Conservation (phyloP, 1,140 invertebrate genomes). For the Brachionus rotundiformis region DNA sequence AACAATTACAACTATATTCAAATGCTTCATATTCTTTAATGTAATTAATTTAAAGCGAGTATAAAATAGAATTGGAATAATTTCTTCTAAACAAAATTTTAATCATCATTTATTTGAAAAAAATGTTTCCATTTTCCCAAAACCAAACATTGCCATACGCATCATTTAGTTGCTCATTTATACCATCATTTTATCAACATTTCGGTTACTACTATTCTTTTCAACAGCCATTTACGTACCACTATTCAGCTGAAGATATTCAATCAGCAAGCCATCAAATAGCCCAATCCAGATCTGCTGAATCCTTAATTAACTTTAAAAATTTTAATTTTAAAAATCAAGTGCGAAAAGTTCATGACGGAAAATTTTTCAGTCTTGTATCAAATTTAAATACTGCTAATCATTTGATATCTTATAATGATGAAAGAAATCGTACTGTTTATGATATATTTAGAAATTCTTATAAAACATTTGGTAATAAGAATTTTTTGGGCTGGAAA, state of each 20-base stretch:
- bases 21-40: too few relatives aligned
- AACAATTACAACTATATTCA: too few relatives aligned
- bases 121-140: neutral
- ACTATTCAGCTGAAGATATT: neutral
- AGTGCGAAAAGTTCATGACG: neutral
- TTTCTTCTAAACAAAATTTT: too few relatives aligned
- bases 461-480: neutral
- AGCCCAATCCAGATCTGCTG: neutral
- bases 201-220: neutral
- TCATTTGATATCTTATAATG: neutral
- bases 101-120: too few relatives aligned
- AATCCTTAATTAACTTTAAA: neutral
- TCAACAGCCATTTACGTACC: neutral
- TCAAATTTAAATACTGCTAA: neutral
- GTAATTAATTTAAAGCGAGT: too few relatives aligned
- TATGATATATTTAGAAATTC: neutral
- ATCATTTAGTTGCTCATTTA: neutral
- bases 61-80: too few relatives aligned
- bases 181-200: neutral
- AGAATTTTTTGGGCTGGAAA: neutral
- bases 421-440: constrained; percentile 1
- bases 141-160: neutral
- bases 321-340: neutral
- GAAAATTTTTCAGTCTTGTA: neutral
- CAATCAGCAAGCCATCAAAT: neutral